Percentiles rank a stretch among this genome's conserved stretches.
These are phyloP conservation scores for Vidua macroura DNA, from an alignment of 2,113 vertebrate species.

Conservation along the genomic window DNA sequence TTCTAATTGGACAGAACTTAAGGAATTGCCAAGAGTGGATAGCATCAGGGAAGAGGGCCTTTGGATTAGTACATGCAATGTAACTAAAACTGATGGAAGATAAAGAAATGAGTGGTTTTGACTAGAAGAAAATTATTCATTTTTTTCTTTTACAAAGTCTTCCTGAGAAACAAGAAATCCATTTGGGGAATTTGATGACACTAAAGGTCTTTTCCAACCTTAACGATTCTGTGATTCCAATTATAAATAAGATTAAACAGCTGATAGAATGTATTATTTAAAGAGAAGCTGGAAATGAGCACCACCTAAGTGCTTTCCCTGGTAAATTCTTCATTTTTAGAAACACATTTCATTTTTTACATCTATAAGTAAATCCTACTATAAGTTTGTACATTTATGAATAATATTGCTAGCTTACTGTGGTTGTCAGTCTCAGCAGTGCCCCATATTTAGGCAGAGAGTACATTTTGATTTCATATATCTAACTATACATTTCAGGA, in stretches of 20 bases:
- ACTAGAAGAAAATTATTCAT: not conserved
- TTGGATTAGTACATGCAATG: not conserved
- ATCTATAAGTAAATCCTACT: not conserved
- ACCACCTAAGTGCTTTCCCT: not conserved
- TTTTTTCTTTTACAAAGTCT: not conserved
- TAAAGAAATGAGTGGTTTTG: not conserved
- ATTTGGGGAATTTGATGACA: not conserved
- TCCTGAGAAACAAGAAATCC: not conserved
- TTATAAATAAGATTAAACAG: not conserved
- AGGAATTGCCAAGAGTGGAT: not conserved
- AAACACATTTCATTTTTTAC: not conserved
- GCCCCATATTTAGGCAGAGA: not conserved
- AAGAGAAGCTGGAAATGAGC: not conserved
- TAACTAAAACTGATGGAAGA: not conserved
- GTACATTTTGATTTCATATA: not conserved
- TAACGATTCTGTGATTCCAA: not conserved
- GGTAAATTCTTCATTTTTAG: not conserved
- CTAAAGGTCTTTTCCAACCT: not conserved
- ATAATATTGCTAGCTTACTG: not conserved
- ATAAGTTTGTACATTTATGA: not conserved
- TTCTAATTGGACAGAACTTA: not conserved
- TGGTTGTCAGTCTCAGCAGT: not conserved
- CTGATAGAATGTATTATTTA: not conserved
- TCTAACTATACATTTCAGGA: not conserved
- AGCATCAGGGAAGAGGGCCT: not conserved